Evolutionary conservation across 1,140 invertebrate genomes (phyloP).

Genomic region (Cheumatopsyche charites): DNA sequence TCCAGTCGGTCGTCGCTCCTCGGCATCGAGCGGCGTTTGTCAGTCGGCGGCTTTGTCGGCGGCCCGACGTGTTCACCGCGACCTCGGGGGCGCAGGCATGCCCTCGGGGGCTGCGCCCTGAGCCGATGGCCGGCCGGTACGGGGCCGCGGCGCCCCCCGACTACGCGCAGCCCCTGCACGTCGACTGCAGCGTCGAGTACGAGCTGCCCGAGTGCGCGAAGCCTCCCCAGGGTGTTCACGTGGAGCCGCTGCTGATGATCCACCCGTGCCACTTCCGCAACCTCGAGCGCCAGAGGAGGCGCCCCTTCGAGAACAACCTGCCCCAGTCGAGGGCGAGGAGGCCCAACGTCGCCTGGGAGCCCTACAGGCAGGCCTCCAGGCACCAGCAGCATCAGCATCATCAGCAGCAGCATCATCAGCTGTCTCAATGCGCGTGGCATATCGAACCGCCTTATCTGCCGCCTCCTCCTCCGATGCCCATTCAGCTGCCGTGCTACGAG

Average conservation of each 20-base stretch:
- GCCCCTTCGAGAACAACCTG: slow-evolving; percentile 73
- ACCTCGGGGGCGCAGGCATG: neutral
- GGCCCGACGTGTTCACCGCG: neutral
- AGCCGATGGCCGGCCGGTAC: slow-evolving; percentile 21
- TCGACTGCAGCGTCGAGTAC: slow-evolving; percentile 79
- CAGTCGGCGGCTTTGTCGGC: neutral
- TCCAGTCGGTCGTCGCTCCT: neutral
- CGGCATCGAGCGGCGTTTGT: neutral
- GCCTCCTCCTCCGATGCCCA: slow-evolving; percentile 35
- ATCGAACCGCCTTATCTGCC: slow-evolving; percentile 34
- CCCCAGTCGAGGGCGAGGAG: slow-evolving; percentile 50
- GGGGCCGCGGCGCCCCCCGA: slow-evolving; percentile 56
- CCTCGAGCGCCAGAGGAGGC: slow-evolving; percentile 69
- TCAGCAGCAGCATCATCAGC: neutral
- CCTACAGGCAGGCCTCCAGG: slow-evolving; percentile 34
- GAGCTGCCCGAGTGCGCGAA: slow-evolving; percentile 76
- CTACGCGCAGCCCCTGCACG: slow-evolving; percentile 73
- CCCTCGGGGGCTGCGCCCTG: neutral
- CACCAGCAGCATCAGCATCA: slow-evolving; percentile 8
- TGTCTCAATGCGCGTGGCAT: slow-evolving; percentile 19
- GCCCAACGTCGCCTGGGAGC: slow-evolving; percentile 26
- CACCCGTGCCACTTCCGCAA: slow-evolving; percentile 76
- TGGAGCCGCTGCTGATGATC: slow-evolving; percentile 76
- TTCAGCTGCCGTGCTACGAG: slow-evolving; percentile 44
- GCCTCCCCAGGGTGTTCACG: slow-evolving; percentile 69